Evolutionary conservation across 1,140 invertebrate genomes (phyloP).

Genomic region (Pogonomyrmex barbatus): DNA sequence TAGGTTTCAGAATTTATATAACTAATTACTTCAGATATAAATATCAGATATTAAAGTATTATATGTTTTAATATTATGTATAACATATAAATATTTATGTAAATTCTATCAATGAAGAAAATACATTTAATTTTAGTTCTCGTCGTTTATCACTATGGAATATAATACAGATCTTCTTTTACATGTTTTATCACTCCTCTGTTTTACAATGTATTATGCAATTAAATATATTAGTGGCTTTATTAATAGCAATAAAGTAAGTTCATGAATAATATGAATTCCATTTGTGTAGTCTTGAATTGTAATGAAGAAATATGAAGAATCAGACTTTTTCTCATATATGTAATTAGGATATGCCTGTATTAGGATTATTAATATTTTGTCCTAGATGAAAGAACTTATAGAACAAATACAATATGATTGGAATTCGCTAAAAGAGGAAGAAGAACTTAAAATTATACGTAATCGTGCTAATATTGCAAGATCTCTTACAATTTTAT

Average conservation of each 20-base stretch:
- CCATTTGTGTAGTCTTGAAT: background rate
- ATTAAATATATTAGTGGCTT: background rate
- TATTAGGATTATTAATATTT: background rate
- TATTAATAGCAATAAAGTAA: conserved; percentile 22
- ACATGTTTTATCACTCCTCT: background rate
- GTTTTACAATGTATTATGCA: background rate
- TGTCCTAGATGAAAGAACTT: conserved; percentile 11
- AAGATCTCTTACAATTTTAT: background rate
- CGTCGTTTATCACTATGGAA: conserved; percentile 11
- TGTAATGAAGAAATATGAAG: background rate
- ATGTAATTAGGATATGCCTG: background rate
- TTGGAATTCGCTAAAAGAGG: conserved; percentile 44
- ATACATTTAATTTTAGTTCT: conserved; percentile 23
- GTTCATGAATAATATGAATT: background rate
- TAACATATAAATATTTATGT: background rate
- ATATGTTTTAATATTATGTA: background rate
- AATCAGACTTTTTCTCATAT: background rate
- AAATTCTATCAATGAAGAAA: background rate
- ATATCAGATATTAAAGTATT: background rate
- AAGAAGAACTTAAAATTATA: conserved; percentile 50
- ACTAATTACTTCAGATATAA: background rate
- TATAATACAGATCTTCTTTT: conserved; percentile 20
- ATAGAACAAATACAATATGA: conserved; percentile 10
- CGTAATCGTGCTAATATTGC: background rate
- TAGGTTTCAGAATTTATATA: background rate